Conservation (phyloP, 2,888 invertebrate genomes). For the Conus canariensis region DNA sequence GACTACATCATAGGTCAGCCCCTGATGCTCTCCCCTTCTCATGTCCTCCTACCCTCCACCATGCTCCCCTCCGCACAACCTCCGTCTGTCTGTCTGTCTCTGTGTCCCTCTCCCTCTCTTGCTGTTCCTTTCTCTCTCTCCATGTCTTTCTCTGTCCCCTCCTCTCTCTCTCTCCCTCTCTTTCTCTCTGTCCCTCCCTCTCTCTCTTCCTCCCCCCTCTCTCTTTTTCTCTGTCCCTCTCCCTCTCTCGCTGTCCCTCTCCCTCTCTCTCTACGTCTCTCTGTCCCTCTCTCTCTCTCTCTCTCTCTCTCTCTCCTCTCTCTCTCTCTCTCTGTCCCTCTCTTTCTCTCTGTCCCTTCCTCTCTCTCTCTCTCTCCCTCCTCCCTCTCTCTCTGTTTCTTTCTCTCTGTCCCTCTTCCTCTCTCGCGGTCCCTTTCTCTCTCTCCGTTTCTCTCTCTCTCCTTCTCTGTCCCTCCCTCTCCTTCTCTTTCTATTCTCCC, state of each 20-base stretch:
- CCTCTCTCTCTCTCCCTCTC: neutral
- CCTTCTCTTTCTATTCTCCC: too few relatives aligned
- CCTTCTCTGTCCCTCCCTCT: too few relatives aligned
- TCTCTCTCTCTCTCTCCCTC: too few relatives aligned
- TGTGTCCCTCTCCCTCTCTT: neutral
- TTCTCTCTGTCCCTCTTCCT: too few relatives aligned
- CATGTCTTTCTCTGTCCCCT: neutral
- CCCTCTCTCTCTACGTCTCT: neutral
- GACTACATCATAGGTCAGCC: slow-evolving; percentile 68
- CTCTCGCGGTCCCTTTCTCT: too few relatives aligned
- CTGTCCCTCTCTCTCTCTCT: neutral
- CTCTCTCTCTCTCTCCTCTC: neutral
- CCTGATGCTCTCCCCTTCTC: neutral
- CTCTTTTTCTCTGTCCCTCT: neutral
- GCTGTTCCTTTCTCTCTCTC: neutral
- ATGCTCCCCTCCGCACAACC: slow-evolving; percentile 25
- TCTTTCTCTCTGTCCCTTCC: neutral
- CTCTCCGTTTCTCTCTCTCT: too few relatives aligned
- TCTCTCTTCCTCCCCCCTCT: neutral
- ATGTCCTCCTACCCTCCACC: too few relatives aligned
- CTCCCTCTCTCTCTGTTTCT: too few relatives aligned
- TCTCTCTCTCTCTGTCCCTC: neutral
- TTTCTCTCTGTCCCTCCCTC: neutral
- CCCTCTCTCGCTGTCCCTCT: neutral
- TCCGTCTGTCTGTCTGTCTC: neutral